phyloP scores from a whole-genome alignment of 2,888 invertebrate species.

The Polydrusus cervinus region DNA sequence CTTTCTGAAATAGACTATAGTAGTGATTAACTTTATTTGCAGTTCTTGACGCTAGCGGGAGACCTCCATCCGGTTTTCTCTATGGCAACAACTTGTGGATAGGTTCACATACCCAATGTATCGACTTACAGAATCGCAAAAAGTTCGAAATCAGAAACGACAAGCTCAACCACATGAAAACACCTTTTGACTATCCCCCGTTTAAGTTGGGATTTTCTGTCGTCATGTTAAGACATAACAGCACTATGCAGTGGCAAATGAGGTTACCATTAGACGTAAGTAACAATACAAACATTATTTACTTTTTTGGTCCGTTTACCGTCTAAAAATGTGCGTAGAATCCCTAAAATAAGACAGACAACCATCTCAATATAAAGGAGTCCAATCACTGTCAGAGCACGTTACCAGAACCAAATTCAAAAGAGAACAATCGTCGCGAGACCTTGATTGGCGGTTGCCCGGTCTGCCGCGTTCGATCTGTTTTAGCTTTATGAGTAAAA shows the following conservation, averaged over 20 bases:
- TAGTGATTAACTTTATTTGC: not conserved
- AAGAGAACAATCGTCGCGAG: no score
- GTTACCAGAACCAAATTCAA: no score
- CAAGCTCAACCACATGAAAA: constrained; percentile 62
- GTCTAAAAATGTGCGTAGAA: no score
- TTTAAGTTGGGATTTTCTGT: constrained; percentile 68
- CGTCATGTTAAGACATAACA: constrained; percentile 70
- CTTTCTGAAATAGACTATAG: no score
- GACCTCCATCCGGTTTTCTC: constrained; percentile 73
- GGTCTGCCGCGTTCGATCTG: no score
- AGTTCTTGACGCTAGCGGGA: constrained; percentile 76
- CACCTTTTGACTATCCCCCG: constrained; percentile 69
- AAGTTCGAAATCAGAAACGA: constrained; percentile 63
- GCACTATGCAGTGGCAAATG: constrained; percentile 69
- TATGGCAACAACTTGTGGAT: constrained; percentile 78
- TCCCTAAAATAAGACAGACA: no score
- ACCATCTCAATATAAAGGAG: no score
- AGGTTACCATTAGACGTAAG: constrained; percentile 69
- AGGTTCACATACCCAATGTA: constrained; percentile 74
- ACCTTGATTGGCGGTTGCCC: no score
- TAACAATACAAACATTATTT: constrained; percentile 2
- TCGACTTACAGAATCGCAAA: constrained; percentile 66
- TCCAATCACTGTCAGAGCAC: no score
- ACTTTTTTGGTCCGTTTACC: no score
- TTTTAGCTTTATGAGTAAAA: no score